Evolutionary conservation across 2,797 vertebrate genomes (phyloP).

Genomic region (Melanotaenia boesemani): DNA sequence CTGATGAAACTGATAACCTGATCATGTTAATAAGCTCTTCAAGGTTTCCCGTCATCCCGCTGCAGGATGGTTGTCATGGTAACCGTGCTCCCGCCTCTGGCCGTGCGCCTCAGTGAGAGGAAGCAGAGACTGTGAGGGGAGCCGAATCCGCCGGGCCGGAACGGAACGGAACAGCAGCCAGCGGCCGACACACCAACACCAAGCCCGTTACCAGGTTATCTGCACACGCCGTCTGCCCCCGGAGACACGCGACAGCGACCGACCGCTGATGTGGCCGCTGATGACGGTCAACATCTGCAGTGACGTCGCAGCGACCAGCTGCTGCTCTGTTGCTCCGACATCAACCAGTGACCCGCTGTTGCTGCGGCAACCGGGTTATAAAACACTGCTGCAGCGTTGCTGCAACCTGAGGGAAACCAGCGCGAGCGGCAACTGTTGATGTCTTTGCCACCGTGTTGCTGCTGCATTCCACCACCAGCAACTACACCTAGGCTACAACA

Average conservation of each 20-base stretch:
- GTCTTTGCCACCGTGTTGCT: neutral
- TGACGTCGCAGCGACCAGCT: conserved; percentile 13
- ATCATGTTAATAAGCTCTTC: neutral
- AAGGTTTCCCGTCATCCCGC: conserved; percentile 21
- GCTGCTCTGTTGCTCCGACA: neutral
- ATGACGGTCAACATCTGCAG: conserved; percentile 34
- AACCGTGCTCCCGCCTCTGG: conserved; percentile 43
- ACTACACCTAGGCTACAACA: neutral
- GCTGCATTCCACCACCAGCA: neutral
- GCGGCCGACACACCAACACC: neutral
- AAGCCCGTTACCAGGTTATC: conserved; percentile 6
- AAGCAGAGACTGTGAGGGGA: conserved; percentile 48
- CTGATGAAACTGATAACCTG: neutral
- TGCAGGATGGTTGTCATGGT: conserved; percentile 58
- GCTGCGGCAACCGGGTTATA: conserved; percentile 1
- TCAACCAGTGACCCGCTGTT: neutral
- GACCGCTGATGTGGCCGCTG: conserved; percentile 29
- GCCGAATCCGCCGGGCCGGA: neutral
- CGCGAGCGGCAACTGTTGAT: neutral
- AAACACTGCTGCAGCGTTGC: neutral
- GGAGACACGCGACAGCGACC: conserved; percentile 16
- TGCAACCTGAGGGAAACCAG: conserved; percentile 1
- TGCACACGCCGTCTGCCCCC: neutral
- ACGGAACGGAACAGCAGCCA: conserved; percentile 1
- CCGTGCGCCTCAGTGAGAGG: conserved; percentile 58